These are phyloP conservation scores for Euzetes globulus DNA, from an alignment of 2,888 invertebrate species.

Conservation along the genomic window DNA sequence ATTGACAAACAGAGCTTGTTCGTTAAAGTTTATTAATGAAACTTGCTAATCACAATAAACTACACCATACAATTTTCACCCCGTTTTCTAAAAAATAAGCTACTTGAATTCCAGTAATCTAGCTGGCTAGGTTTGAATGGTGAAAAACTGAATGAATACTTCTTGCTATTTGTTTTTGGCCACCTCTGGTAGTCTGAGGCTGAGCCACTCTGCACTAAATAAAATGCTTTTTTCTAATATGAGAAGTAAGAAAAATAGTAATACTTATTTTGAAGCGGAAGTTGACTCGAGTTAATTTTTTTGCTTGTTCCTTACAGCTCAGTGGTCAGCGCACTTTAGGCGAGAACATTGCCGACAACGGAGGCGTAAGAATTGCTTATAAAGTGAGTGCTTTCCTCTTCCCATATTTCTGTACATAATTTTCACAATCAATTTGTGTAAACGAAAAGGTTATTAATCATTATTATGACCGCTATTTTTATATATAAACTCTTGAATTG, in stretches of 20 bases:
- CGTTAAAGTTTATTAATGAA: too few relatives aligned
- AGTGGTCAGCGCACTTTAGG: constrained; percentile 1
- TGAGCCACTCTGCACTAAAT: too few relatives aligned
- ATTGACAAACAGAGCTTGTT: too few relatives aligned
- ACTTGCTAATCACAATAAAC: too few relatives aligned
- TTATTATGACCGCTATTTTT: neutral
- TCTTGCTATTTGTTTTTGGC: too few relatives aligned
- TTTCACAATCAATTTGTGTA: constrained; percentile 13
- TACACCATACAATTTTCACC: too few relatives aligned
- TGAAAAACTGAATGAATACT: too few relatives aligned
- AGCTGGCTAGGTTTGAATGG: too few relatives aligned
- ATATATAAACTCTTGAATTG: neutral
- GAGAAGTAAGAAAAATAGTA: constrained; percentile 7
- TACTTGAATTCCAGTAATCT: too few relatives aligned
- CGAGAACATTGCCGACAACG: constrained; percentile 25
- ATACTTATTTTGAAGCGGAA: neutral
- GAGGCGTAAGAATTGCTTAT: constrained; percentile 26
- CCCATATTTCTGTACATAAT: neutral
- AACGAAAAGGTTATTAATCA: constrained; percentile 1
- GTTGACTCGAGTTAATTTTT: neutral
- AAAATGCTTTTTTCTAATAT: neutral
- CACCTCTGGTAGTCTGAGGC: too few relatives aligned
- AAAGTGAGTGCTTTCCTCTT: constrained; percentile 11
- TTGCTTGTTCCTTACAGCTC: neutral
- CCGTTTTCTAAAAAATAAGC: too few relatives aligned